Conservation (phyloP, 2,113 vertebrate genomes). For the Orientallactaga bullata region DNA sequence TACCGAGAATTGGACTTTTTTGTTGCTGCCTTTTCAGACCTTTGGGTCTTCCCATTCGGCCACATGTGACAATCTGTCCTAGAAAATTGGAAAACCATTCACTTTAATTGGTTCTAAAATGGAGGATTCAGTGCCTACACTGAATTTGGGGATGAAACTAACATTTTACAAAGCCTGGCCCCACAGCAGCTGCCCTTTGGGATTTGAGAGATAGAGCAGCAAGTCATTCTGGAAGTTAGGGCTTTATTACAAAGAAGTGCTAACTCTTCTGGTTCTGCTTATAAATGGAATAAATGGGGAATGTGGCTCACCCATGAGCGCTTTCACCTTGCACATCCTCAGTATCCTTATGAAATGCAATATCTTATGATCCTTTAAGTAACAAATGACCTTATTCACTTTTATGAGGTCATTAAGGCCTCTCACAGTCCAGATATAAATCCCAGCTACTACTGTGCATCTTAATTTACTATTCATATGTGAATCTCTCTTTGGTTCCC, state of each 20-base stretch:
- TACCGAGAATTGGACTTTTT: conserved; percentile 30
- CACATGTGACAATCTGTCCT: conserved; percentile 60
- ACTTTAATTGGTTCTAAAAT: conserved; percentile 70
- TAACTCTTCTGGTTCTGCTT: conserved; percentile 69
- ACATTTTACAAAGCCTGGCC: conserved; percentile 76
- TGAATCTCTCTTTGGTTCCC: conserved; percentile 81
- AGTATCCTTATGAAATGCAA: conserved; percentile 77
- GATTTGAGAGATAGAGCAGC: conserved; percentile 63
- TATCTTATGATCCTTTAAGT: conserved; percentile 82
- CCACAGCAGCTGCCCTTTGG: conserved; percentile 55
- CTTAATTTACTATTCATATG: conserved; percentile 85
- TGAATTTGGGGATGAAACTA: conserved; percentile 72
- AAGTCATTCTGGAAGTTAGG: conserved; percentile 66
- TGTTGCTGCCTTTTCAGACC: conserved; percentile 45
- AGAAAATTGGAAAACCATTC: conserved; percentile 73
- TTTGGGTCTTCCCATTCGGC: conserved; percentile 56
- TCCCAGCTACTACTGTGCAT: conserved; percentile 78
- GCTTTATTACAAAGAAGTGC: conserved; percentile 64
- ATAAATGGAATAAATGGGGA: conserved; percentile 66
- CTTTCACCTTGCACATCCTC: conserved; percentile 76
- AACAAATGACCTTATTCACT: conserved; percentile 84
- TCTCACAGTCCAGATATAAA: conserved; percentile 80
- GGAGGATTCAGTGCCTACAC: conserved; percentile 63
- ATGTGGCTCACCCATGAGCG: conserved; percentile 28
- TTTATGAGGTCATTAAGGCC: conserved; percentile 82